Conservation (phyloP, 2,888 invertebrate species). For the Arge pagana region DNA sequence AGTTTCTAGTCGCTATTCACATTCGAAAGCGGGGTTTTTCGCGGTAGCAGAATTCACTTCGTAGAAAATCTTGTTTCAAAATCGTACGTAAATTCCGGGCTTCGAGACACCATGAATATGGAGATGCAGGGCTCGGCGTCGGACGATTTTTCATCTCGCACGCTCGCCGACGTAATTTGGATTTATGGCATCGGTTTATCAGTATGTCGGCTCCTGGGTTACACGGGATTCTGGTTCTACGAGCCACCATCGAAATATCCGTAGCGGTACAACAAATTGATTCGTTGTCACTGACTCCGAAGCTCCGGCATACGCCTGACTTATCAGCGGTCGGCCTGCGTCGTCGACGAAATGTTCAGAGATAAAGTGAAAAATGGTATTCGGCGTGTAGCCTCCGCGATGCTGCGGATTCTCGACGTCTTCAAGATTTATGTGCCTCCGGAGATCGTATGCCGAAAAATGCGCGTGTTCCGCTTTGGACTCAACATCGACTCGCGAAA, state of each 20-base stretch:
- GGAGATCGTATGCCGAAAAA: slow-evolving; percentile 14
- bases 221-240: slow-evolving; percentile 18
- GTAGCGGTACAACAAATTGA: slow-evolving; percentile 22
- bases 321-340: slow-evolving; percentile 17
- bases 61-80: neutral
- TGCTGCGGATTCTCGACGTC: slow-evolving; percentile 12
- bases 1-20: too few relatives aligned
- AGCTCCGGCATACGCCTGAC: slow-evolving; percentile 20
- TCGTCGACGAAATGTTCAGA: slow-evolving; percentile 13
- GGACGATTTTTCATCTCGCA: slow-evolving; percentile 35
- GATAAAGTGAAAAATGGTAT: slow-evolving; percentile 25
- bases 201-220: slow-evolving; percentile 12
- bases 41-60: too few relatives aligned
- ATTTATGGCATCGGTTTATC: slow-evolving; percentile 38
- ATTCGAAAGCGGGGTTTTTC: neutral
- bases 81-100: slow-evolving; percentile 20
- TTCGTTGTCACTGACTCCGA: slow-evolving; percentile 22
- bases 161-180: slow-evolving; percentile 28
- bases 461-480: slow-evolving; percentile 13
- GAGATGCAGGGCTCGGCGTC: too few relatives aligned
- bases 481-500: too few relatives aligned
- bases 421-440: slow-evolving; percentile 17
- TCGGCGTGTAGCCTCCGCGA: neutral
- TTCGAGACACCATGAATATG: too few relatives aligned
- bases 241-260: slow-evolving; percentile 12